Percentiles rank a stretch among this genome's conserved stretches.
Evolutionary conservation across 2,113 vertebrate species (phyloP).

Genomic region (Xiphophorus hellerii): DNA sequence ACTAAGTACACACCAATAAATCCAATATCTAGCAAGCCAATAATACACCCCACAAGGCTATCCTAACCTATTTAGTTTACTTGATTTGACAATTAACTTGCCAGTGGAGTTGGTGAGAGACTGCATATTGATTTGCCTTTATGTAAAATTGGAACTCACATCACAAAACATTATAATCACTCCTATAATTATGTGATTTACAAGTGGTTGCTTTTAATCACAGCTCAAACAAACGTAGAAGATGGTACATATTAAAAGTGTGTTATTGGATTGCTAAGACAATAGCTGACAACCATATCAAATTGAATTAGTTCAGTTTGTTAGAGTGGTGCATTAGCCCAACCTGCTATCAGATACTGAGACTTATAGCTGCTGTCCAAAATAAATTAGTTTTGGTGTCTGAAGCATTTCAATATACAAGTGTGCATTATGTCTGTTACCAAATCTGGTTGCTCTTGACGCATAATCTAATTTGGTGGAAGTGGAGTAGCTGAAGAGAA

Average conservation of each 20-base stretch:
- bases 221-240: conserved; percentile 36
- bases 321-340: conserved; percentile 25
- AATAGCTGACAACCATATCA: conserved; percentile 26
- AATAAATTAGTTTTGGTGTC: conserved; percentile 46
- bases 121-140: conserved; percentile 39
- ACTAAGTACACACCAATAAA: not conserved
- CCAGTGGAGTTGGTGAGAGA: conserved; percentile 34
- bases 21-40: not conserved
- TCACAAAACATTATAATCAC: conserved; percentile 52
- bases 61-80: conserved; percentile 28
- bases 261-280: conserved; percentile 34
- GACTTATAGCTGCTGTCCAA: conserved; percentile 40
- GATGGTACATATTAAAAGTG: conserved; percentile 12
- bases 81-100: conserved; percentile 44
- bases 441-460: conserved; percentile 34
- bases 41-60: not conserved
- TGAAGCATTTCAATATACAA: conserved; percentile 42
- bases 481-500: too few relatives aligned
- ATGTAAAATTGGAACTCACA: conserved; percentile 43
- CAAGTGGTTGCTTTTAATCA: conserved; percentile 58
- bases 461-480: conserved; percentile 8
- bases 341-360: conserved; percentile 44
- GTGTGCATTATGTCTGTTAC: conserved; percentile 23
- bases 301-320: conserved; percentile 25
- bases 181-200: conserved; percentile 50